phyloP scores from a whole-genome alignment of 2,888 invertebrate genomes.

The Timandra comae region DNA sequence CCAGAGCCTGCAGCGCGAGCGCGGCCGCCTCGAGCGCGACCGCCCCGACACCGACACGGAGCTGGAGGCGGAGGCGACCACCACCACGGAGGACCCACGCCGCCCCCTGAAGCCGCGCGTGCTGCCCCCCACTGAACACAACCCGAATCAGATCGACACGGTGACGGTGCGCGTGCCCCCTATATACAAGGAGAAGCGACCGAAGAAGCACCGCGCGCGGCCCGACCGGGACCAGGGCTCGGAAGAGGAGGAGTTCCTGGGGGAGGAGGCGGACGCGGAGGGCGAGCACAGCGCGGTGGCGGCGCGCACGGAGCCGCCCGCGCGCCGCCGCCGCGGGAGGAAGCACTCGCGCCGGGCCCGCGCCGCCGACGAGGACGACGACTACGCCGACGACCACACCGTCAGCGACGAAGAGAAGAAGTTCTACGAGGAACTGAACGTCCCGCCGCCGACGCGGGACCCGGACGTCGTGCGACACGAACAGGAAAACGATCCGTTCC shows the following conservation, averaged over 20 bases:
- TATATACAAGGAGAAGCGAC: conserved; percentile 62
- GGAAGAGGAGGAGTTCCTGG: conserved; percentile 20
- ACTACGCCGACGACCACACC: conserved; percentile 56
- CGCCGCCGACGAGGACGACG: conserved; percentile 38
- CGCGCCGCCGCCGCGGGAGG: conserved; percentile 39
- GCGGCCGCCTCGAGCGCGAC: conserved; percentile 34
- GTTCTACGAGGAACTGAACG: conserved; percentile 39
- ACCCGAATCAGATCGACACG: conserved; percentile 69
- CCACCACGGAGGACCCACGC: conserved; percentile 64
- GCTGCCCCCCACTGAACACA: conserved; percentile 67
- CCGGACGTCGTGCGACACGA: conserved; percentile 50
- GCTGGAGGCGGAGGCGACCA: conserved; percentile 55
- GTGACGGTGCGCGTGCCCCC: conserved; percentile 71
- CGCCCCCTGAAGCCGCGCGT: conserved; percentile 55
- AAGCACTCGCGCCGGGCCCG: conserved; percentile 47
- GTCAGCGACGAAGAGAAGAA: conserved; percentile 58
- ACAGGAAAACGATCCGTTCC: conserved; percentile 33
- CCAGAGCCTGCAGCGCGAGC: conserved; percentile 42
- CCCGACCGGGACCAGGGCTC: conserved; percentile 46
- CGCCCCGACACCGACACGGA: conserved; percentile 33
- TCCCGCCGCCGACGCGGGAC: conserved; percentile 55
- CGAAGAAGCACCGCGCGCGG: conserved; percentile 59
- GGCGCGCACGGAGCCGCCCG: conserved; percentile 25
- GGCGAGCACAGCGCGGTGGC: conserved; percentile 42
- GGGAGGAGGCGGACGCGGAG: conserved; percentile 21